Percentiles rank a stretch among this genome's conserved stretches.
These are phyloP conservation scores for Eilema depressum DNA, from an alignment of 2,888 invertebrate species.

Conservation along the genomic window DNA sequence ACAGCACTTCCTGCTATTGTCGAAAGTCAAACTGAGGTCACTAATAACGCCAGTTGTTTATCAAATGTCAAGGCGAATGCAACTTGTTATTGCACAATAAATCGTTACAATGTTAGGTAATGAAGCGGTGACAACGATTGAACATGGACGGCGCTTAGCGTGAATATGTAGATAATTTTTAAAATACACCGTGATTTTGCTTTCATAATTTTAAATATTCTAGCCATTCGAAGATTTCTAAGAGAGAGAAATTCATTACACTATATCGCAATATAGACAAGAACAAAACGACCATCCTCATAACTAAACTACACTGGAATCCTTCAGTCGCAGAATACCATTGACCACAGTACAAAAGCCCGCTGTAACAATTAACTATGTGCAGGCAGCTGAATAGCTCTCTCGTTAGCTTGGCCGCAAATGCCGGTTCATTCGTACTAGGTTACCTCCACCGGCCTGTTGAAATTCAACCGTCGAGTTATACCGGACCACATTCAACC, in stretches of 20 bases:
- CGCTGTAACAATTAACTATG: conserved; percentile 1
- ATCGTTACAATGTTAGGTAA: conserved; percentile 18
- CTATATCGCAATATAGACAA: not conserved
- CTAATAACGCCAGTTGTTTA: conserved; percentile 24
- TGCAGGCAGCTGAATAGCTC: conserved; percentile 3
- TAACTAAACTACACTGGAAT: not conserved
- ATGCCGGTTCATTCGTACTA: not conserved
- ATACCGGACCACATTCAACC: conserved; percentile 8
- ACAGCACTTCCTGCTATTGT: conserved; percentile 41
- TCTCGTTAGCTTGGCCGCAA: conserved; percentile 8
- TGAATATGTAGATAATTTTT: not conserved
- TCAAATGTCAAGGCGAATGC: conserved; percentile 50
- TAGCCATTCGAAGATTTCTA: too few species aligned
- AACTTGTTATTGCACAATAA: conserved; percentile 43
- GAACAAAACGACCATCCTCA: not conserved
- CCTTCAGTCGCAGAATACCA: not conserved
- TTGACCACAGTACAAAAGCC: not conserved
- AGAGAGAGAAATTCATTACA: too few species aligned
- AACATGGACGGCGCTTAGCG: not conserved
- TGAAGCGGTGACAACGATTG: conserved; percentile 14
- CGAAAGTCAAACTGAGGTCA: conserved; percentile 34
- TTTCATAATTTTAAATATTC: not conserved
- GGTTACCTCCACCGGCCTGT: conserved; percentile 4
- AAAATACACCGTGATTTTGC: not conserved
- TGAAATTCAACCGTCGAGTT: conserved; percentile 1